These are phyloP conservation scores for Desoria tigrina DNA, from an alignment of 2,888 invertebrate species.

Conservation along the genomic window DNA sequence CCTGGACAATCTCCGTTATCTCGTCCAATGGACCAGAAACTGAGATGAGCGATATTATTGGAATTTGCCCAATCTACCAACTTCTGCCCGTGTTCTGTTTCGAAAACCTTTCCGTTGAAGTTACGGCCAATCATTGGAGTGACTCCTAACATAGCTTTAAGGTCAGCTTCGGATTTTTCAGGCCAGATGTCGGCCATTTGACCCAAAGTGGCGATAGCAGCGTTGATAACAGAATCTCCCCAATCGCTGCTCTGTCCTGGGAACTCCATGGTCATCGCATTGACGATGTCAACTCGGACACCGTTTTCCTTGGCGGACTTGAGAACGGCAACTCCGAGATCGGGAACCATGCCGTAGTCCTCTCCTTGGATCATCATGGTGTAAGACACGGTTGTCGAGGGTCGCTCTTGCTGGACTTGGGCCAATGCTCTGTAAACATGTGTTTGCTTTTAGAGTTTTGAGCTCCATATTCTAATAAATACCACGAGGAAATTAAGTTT, in stretches of 20 bases:
- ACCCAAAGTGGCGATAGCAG: conserved; percentile 33
- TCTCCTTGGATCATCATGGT: conserved; percentile 46
- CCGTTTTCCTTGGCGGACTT: conserved; percentile 44
- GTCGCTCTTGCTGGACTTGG: conserved; percentile 42
- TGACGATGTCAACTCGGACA: conserved; percentile 46
- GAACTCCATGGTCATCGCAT: conserved; percentile 49
- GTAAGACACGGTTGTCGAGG: conserved; percentile 41
- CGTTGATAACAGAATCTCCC: conserved; percentile 49
- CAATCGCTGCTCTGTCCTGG: conserved; percentile 31
- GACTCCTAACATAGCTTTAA: conserved; percentile 46
- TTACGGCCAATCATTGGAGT: conserved; percentile 51
- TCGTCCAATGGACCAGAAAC: conserved; percentile 46
- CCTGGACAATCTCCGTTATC: conserved; percentile 47
- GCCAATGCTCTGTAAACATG: no score
- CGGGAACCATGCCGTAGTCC: conserved; percentile 48
- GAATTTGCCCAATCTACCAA: conserved; percentile 47
- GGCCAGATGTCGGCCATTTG: conserved; percentile 52
- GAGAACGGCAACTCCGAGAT: conserved; percentile 42
- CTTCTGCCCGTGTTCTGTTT: conserved; percentile 37
- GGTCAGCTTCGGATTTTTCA: conserved; percentile 41
- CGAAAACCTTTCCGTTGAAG: conserved; percentile 48
- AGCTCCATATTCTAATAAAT: conserved; percentile 20
- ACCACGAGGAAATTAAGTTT: no score
- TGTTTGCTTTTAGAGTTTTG: no score
- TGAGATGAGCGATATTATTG: conserved; percentile 40